Evolutionary conservation across 2,888 invertebrate genomes (phyloP).

Genomic region (Oscheius sp.): DNA sequence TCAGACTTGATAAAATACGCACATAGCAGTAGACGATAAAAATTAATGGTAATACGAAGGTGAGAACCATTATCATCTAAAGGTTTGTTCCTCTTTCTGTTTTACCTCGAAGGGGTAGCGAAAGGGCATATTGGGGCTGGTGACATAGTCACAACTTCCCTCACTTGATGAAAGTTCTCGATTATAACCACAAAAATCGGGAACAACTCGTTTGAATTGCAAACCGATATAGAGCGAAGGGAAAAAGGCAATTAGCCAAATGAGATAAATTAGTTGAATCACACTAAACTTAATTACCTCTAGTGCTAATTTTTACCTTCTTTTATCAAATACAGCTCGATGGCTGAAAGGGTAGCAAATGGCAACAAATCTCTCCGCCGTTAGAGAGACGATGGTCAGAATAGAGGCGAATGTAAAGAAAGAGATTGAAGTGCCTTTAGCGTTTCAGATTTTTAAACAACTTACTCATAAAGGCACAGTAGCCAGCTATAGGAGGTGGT

Average conservation of each 20-base stretch:
- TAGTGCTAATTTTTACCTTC: background rate
- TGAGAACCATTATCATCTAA: slow-evolving; percentile 63
- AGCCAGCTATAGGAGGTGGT: slow-evolving; percentile 57
- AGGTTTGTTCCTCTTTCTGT: too few species aligned
- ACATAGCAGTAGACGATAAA: slow-evolving; percentile 67
- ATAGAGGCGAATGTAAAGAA: slow-evolving; percentile 69
- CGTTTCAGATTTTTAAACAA: background rate
- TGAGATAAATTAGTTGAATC: slow-evolving; percentile 49
- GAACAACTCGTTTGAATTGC: slow-evolving; percentile 63
- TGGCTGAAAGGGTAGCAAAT: slow-evolving; percentile 68
- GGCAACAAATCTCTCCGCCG: slow-evolving; percentile 65
- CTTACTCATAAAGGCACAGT: slow-evolving; percentile 62
- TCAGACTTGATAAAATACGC: slow-evolving; percentile 55
- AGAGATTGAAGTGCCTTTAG: slow-evolving; percentile 63
- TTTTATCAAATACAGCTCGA: slow-evolving; percentile 41
- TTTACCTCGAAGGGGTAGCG: slow-evolving; percentile 48
- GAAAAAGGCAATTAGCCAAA: slow-evolving; percentile 63
- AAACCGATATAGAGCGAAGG: slow-evolving; percentile 66
- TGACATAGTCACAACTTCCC: slow-evolving; percentile 63
- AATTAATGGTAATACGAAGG: slow-evolving; percentile 63
- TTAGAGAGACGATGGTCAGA: slow-evolving; percentile 64
- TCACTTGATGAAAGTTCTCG: slow-evolving; percentile 45
- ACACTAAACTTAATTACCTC: slow-evolving; percentile 38
- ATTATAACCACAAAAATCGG: slow-evolving; percentile 65
- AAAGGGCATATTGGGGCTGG: slow-evolving; percentile 39